Evolutionary conservation across 92 coral and sea anemone genomes (phyloP), one percentile per base, ranked within the genome.

Genomic region (Phenganax subtilis): DNA sequence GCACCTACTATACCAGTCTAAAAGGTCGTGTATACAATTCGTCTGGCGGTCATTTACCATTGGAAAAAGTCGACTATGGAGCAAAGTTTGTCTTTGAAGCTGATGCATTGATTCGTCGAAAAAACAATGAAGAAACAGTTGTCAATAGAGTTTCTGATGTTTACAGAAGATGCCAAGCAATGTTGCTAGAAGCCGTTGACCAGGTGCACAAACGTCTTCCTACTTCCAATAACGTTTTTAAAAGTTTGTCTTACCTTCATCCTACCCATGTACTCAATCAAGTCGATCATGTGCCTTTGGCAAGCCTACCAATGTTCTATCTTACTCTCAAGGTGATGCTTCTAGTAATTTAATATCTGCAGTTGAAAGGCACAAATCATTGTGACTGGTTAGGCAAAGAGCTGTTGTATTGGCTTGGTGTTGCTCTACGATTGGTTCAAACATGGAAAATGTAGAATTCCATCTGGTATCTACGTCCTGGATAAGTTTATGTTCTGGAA

Each of bases 11-110:
- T 67, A 67, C 72, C 72, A 67, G 72, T 10, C 53, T 67, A 27
- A 28, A 16, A 28, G 77, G 77, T 51, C 31, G 59, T 2, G 77
- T 72, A 17, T 72, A 72, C 77, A 72, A 51, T 72, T 68, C 73
- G 73, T 68, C 73, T 44, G 73, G 73, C 0, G 73, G 6, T 7
- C 9, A 7, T 51, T 68, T 68, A 15, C 73, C 73, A 7, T n/a
- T 51, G 8, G 73, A 68, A 3, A 68, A 15, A 9, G 53, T 68
- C 5, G 73, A 68, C 28, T 68, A 68, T 51, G 73, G 73, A 68
- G 73, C 73, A 68, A 68, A 68, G 53, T 68, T 68, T 68, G 16
- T 68, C 73, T 68, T 17, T 51, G 73, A 68, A 15, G 73, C 73
- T n/a, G 73, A 68, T 68, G 73, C 73, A 7, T 16, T 68, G 29